These are phyloP conservation scores for Tychaedon coryphoeus DNA, from an alignment of 2,113 vertebrate species.

Conservation along the genomic window DNA sequence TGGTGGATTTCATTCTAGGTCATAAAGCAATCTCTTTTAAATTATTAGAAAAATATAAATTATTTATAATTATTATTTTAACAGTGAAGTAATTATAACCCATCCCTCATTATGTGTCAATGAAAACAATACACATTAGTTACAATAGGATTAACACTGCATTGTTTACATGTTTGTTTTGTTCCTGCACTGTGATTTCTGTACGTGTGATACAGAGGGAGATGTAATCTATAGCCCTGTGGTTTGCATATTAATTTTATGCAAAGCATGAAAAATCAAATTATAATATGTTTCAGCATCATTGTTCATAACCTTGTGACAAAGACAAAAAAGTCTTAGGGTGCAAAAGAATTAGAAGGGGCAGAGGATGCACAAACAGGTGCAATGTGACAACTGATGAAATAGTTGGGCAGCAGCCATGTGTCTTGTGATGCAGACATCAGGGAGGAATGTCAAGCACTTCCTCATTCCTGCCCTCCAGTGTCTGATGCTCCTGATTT, in stretches of 20 bases:
- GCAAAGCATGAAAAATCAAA: not conserved
- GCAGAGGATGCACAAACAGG: not conserved
- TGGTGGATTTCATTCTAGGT: not conserved
- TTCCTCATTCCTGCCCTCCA: slow-evolving; percentile 38
- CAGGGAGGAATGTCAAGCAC: slow-evolving; percentile 7
- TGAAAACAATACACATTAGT: not conserved
- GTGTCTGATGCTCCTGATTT: slow-evolving; percentile 43
- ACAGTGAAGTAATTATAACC: not conserved
- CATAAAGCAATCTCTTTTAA: not conserved
- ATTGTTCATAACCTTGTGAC: not conserved
- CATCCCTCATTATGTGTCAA: not conserved
- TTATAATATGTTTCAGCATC: not conserved
- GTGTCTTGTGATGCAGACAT: slow-evolving; percentile 10
- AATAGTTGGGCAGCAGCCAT: not conserved
- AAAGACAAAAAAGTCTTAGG: not conserved
- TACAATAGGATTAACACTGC: not conserved
- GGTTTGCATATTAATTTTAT: not conserved
- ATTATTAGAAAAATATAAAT: not conserved
- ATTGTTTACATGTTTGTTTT: not conserved
- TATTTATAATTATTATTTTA: not conserved
- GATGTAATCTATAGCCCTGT: not conserved
- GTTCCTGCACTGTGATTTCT: not conserved
- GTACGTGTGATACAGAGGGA: not conserved
- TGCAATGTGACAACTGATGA: not conserved
- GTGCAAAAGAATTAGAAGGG: not conserved